Evolutionary conservation across 2,113 vertebrate genomes (phyloP).

Genomic region (Macaca mulatta): DNA sequence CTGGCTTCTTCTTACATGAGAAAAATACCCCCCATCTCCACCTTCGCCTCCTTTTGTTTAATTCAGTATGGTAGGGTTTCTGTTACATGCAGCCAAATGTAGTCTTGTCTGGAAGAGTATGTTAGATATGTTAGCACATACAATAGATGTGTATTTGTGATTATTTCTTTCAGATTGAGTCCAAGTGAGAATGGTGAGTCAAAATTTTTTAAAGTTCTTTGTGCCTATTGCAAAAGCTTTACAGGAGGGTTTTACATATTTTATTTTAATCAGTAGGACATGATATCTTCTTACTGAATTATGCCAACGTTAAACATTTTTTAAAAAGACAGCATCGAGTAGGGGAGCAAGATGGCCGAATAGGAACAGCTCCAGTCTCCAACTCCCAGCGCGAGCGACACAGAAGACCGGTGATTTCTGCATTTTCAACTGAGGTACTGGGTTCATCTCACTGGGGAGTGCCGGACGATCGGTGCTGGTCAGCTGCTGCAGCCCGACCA

Average conservation of each 20-base stretch:
- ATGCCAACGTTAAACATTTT: not conserved
- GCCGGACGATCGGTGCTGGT: too few relatives aligned
- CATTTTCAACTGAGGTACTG: too few relatives aligned
- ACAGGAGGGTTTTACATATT: not conserved
- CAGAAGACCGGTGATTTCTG: too few relatives aligned
- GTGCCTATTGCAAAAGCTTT: not conserved
- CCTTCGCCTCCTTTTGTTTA: not conserved
- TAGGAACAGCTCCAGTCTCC: too few relatives aligned
- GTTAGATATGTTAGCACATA: not conserved
- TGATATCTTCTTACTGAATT: not conserved
- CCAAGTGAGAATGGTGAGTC: not conserved
- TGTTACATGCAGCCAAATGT: not conserved
- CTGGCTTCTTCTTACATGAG: not conserved
- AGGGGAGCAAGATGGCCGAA: too few relatives aligned
- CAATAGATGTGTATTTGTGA: not conserved
- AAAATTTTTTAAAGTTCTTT: slow-evolving; percentile 11
- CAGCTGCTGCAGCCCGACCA: too few relatives aligned
- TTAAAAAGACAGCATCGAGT: not conserved
- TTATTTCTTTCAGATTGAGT: slow-evolving; percentile 1
- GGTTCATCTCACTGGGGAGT: too few relatives aligned
- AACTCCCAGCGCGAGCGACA: too few relatives aligned
- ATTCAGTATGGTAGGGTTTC: not conserved
- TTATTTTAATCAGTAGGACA: not conserved
- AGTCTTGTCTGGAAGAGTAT: not conserved
- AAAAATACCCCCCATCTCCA: not conserved